Evolutionary conservation across 2,113 vertebrate species (phyloP), one percentile per base, ranked within the genome.

Genomic region (Lamprologus ornatipinnis): DNA sequence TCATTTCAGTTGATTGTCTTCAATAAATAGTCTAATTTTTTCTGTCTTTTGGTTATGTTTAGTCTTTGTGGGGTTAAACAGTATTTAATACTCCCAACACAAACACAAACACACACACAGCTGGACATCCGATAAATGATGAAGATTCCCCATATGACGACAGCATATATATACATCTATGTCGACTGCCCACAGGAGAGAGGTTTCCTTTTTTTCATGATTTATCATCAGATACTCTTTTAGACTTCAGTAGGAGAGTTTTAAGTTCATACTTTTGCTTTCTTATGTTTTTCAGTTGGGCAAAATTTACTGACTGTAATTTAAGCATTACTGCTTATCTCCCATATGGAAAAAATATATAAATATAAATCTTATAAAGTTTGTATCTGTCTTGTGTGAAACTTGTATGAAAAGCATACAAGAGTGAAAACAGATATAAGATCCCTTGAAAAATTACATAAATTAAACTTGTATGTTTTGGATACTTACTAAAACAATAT

Each of bases 101-200:
- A 40, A 58, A 55, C 15, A 78, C 45, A 78, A 37, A 78, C 26
- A 85, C 84, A 84, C 83, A 92, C 93, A 89, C 93, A 90, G 93
- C 83, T 86, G 91, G 93, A 90, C 80, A 85, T 91, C 88, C 87
- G 57, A 53, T 89, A 87, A 89, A 89, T 94, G 70, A 94, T 96
- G 82, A 89, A 85, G 65, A 84, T 40, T 65, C 45, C 81, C 84
- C 83, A 90, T 84, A 63, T 92, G 91, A 93, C 82, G 89, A 85
- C 79, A 60, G 53, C 28, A 65, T 73, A 58, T 89, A 89, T 94
- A 90, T 93, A 91, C 83, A 87, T 81, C n/a, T 82, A 37, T n/a
- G 47, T 91, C 42, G n/a, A 15, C 35, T 37, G 54, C 65, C 88
- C 81, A 87, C 87, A 89, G 81, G 63, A 83, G 33, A 82, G 23